phyloP scores from a whole-genome alignment of 2,113 vertebrate species.

The Diadophis punctatus region DNA sequence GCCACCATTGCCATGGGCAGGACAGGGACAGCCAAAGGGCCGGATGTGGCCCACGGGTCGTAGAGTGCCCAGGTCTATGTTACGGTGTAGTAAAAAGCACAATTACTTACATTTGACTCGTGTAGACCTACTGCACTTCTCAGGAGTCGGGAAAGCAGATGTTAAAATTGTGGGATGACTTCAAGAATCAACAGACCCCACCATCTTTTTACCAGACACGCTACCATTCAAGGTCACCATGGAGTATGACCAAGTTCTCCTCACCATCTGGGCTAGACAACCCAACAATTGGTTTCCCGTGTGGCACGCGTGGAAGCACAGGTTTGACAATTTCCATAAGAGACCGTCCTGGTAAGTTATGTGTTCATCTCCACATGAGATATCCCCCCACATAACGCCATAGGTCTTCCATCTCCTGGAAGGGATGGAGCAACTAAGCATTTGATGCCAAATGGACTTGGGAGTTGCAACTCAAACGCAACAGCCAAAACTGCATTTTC shows the following conservation, averaged over 20 bases:
- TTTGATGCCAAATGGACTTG: background rate
- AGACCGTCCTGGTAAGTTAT: background rate
- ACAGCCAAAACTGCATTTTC: background rate
- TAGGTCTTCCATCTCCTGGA: background rate
- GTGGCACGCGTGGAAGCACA: background rate
- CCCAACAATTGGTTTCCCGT: background rate
- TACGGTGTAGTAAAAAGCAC: background rate
- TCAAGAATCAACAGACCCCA: background rate
- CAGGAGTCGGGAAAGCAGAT: background rate
- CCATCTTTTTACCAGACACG: background rate
- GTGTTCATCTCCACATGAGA: background rate
- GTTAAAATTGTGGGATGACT: background rate
- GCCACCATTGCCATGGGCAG: no score
- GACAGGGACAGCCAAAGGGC: no score
- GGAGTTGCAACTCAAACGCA: background rate
- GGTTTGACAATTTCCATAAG: background rate
- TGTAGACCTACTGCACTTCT: background rate
- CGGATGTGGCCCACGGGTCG: no score
- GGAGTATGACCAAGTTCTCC: background rate
- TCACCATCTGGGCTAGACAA: background rate
- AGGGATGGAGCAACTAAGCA: background rate
- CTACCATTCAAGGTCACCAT: background rate
- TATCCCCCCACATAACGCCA: background rate
- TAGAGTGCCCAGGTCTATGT: no score
- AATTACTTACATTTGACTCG: background rate